Base-by-base conservation (phyloP, 2,113 vertebrate genomes). In the Oriolus oriolus region DNA sequence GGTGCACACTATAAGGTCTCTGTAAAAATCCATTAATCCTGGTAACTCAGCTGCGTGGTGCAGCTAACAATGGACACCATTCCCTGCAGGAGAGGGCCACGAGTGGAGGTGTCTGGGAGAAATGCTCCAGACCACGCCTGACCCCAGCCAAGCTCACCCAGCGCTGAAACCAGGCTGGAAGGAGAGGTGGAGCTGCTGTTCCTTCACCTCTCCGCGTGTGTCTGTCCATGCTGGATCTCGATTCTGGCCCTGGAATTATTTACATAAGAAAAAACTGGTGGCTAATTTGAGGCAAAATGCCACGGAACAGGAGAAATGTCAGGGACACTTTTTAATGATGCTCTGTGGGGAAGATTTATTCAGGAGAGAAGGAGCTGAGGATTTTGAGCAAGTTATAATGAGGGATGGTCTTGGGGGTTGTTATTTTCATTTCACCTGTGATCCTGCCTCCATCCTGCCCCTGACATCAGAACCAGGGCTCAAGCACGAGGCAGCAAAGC, bases 261-360 rank as follows among this genome's bases (percentile, higher is more conserved):
- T 85, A n/a, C 47, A 11, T 56, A 11, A 68, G 41, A 35, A 63
- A 66, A 84, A 93, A n/a, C 16, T 66, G 5, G 52, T 66, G 65
- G 71, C n/a, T 90, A n/a, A 76, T 90, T 91, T 87, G 84, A 71
- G 79, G 74, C 49, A 49, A 91, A 97, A 91, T 49, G 60, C 33
- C 74, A 13, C 0, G 5, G 50, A 91, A 27, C 1, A 0, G 61
- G 57, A 75, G 74, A 64, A 94, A 60, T 68, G 81, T 69, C 90
- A 94, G 78, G 57, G 70, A 69, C 4, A 1, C 13, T 60, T 80
- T 60, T 85, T 83, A 95, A 76, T 52, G 79, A 76, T 80, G 80
- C 56, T 66, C 35, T 17, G 47, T 10, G 27, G 7, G 76, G 80
- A 26, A 64, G 79, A 64, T 87, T 88, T 41, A 39, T 83, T 63